These are phyloP conservation scores for Pocillopora damicornis DNA, from an alignment of 64 coral and sea anemone genomes.

Conservation along the genomic window DNA sequence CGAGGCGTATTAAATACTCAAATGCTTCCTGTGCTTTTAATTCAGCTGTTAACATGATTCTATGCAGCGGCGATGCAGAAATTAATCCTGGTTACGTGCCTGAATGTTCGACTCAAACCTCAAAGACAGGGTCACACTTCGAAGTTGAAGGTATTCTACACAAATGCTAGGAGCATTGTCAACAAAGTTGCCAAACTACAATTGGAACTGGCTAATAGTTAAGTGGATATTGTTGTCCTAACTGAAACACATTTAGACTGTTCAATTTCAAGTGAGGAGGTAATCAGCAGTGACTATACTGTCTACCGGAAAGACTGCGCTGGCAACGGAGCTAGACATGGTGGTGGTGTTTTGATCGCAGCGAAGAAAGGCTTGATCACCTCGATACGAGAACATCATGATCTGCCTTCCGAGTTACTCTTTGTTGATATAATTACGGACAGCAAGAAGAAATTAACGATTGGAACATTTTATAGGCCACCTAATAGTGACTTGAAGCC, in stretches of 20 bases:
- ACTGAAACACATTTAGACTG: conserved; percentile 53
- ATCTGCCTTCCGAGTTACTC: no score
- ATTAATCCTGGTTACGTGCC: conserved; percentile 11
- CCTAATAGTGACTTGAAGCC: conserved; percentile 21
- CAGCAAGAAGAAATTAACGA: conserved; percentile 4
- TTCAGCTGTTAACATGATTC: conserved; percentile 10
- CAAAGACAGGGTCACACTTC: not conserved
- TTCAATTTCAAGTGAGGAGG: conserved; percentile 9
- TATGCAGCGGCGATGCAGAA: conserved; percentile 9
- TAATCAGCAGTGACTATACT: not conserved
- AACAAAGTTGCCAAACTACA: conserved; percentile 39
- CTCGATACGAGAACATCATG: no score
- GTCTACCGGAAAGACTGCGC: no score
- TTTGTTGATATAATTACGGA: not conserved
- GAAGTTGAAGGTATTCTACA: not conserved
- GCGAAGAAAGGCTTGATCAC: no score
- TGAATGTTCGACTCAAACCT: not conserved
- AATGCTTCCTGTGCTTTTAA: conserved; percentile 3
- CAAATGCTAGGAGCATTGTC: conserved; percentile 54
- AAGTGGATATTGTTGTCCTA: conserved; percentile 31
- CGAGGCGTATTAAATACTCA: not conserved
- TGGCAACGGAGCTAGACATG: no score
- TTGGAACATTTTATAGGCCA: conserved; percentile 4
- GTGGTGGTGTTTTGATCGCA: no score
- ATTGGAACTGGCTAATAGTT: conserved; percentile 31